Evolutionary conservation across 2,888 invertebrate genomes (phyloP), one percentile per base, ranked within the genome.

Genomic region (Resseliella maxima): DNA sequence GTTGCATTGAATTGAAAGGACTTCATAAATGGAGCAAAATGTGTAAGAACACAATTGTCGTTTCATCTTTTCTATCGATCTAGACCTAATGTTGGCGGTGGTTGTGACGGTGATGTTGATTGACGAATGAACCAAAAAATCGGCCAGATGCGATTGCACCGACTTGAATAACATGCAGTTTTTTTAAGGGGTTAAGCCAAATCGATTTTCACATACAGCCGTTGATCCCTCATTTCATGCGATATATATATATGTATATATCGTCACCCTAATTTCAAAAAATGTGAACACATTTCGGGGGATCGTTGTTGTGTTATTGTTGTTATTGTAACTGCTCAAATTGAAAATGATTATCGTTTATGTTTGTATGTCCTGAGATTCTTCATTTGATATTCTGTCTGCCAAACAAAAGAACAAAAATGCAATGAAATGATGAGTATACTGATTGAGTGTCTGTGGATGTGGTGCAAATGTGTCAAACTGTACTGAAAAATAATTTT

Each of bases 261-360:
- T 83, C 12, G 38, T 38, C 83, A 83, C 83, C 83, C 83, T 38
- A 83, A 83, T 83, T 83, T 10, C 1, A 18, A 36, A 12, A 83
- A 83, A 38, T 83, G 5, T 12, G 83, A 3, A 8, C 83, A 83
- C 41, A 24, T n/a, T 38, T n/a, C 83, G 5, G 2, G 12, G 36
- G 83, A 38, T 18, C n/a, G 31, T 18, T 12, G 64, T 35, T 21
- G 83, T 38, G 38, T 83, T 38, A n/a, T n/a, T 83, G 38, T 83
- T 38, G 38, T 83, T 38, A 18, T 81, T 18, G 38, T 38, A 38
- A 38, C 83, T n/a, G 83, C 24, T 83, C 83, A 36, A 38, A 83
- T 83, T 83, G 83, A 83, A 83, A 38, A 83, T 83, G 83, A 83
- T 83, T 38, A 83, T 83, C 36, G 38, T 83, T 83, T 83, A 38